Percentiles rank a stretch among this genome's conserved stretches.
These are phyloP conservation scores for Alouatta palliata DNA, from an alignment of 2,113 vertebrate species.

Conservation along the genomic window DNA sequence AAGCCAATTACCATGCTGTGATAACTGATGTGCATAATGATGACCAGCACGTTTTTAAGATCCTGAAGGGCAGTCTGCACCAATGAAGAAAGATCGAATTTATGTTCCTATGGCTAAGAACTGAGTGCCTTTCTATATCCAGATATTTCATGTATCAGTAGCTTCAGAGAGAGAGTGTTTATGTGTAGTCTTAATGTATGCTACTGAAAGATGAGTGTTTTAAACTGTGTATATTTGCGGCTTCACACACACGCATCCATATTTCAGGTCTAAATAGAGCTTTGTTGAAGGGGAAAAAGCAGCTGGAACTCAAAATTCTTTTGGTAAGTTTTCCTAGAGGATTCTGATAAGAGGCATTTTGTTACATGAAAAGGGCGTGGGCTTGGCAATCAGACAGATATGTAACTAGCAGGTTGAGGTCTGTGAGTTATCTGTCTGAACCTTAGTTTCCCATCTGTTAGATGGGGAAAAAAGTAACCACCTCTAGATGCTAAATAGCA, in stretches of 20 bases:
- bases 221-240: background rate
- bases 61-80: background rate
- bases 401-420: background rate
- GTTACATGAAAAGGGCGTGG: background rate
- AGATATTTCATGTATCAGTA: background rate
- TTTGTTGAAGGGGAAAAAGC: background rate
- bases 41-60: background rate
- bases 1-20: background rate
- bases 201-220: background rate
- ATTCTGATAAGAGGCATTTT: background rate
- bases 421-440: background rate
- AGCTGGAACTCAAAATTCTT: background rate
- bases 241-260: background rate
- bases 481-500: background rate
- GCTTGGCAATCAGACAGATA: background rate
- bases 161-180: background rate
- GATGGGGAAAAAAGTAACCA: background rate
- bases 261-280: background rate
- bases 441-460: background rate
- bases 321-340: background rate
- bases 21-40: background rate
- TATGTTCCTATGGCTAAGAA: background rate
- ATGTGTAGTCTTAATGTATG: background rate
- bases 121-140: background rate
- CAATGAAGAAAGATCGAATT: background rate